A percentile compares a stretch with the other conserved stretches of the same genome.
Conservation (phyloP, 2,888 invertebrate species). For the Teinopalpus imperialis region DNA sequence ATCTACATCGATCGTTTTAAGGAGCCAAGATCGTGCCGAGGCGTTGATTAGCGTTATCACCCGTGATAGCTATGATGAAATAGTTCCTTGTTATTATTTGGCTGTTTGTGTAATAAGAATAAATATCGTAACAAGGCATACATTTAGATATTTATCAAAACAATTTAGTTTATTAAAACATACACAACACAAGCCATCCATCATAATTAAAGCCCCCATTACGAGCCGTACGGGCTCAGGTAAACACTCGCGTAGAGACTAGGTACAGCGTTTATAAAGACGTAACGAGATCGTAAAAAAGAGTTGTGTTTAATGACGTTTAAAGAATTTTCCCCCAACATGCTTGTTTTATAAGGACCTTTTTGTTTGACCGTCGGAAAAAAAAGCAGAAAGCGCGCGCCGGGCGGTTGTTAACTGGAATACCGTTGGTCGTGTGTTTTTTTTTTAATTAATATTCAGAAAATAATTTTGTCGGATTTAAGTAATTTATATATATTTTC, state of each 20-base stretch:
- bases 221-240: conserved; percentile 7
- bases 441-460: conserved; percentile 6
- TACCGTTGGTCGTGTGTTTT: neutral
- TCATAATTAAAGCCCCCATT: conserved; percentile 22
- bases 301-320: conserved; percentile 25
- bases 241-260: conserved; percentile 17
- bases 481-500: too few relatives aligned
- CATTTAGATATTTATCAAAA: too few relatives aligned
- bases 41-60: too few relatives aligned
- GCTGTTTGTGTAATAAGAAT: too few relatives aligned
- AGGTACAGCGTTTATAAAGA: conserved; percentile 20
- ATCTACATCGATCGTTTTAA: too few relatives aligned
- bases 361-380: conserved; percentile 12
- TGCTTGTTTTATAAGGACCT: conserved; percentile 16
- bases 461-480: conserved; percentile 10
- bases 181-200: conserved; percentile 8
- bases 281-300: conserved; percentile 22
- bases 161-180: conserved; percentile 17
- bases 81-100: too few relatives aligned
- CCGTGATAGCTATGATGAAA: too few relatives aligned
- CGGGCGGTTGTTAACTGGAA: conserved; percentile 8
- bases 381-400: conserved; percentile 1
- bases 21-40: too few relatives aligned
- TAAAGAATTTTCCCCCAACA: conserved; percentile 22
- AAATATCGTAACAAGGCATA: too few relatives aligned